Evolutionary conservation across 2,797 vertebrate genomes (phyloP).

Genomic region (Helarctos malayanus): DNA sequence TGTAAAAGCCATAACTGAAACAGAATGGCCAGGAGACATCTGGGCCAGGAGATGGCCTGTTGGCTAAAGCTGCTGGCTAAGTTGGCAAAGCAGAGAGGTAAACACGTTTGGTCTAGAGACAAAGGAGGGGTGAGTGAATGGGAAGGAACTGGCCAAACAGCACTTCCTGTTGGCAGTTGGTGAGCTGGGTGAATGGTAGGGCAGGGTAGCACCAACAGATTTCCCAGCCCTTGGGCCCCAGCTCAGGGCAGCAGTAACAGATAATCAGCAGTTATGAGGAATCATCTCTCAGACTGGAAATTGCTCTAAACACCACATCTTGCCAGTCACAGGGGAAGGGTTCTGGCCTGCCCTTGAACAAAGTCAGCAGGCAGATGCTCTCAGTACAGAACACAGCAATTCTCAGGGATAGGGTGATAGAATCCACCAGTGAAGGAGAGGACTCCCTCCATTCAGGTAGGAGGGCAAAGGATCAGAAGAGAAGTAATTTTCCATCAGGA

Average conservation of each 20-base stretch:
- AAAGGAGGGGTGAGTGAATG: not conserved
- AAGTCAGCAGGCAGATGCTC: conserved; percentile 67
- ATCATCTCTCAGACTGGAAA: conserved; percentile 67
- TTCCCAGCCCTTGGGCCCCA: conserved; percentile 79
- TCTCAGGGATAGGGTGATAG: conserved; percentile 48
- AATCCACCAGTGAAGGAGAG: conserved; percentile 33
- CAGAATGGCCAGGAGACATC: conserved; percentile 60
- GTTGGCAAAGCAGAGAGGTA: conserved; percentile 85
- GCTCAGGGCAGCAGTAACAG: conserved; percentile 83
- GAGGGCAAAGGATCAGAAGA: conserved; percentile 23
- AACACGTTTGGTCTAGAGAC: conserved; percentile 77
- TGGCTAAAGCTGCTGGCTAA: conserved; percentile 71
- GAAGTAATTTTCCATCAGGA: conserved; percentile 32
- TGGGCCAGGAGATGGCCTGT: conserved; percentile 72
- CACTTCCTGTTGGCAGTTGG: conserved; percentile 81
- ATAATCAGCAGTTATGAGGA: conserved; percentile 79
- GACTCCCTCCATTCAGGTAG: conserved; percentile 21
- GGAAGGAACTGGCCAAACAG: conserved; percentile 82
- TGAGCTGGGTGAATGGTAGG: conserved; percentile 73
- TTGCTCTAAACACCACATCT: conserved; percentile 59
- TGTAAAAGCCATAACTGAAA: conserved; percentile 62
- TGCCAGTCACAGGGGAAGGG: conserved; percentile 63
- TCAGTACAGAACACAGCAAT: conserved; percentile 62
- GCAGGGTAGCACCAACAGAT: conserved; percentile 78
- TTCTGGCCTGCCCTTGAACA: conserved; percentile 68